Percentiles rank a stretch among this genome's conserved stretches.
Evolutionary conservation across 2,113 vertebrate species (phyloP).

Genomic region (Heloderma charlesbogerti): DNA sequence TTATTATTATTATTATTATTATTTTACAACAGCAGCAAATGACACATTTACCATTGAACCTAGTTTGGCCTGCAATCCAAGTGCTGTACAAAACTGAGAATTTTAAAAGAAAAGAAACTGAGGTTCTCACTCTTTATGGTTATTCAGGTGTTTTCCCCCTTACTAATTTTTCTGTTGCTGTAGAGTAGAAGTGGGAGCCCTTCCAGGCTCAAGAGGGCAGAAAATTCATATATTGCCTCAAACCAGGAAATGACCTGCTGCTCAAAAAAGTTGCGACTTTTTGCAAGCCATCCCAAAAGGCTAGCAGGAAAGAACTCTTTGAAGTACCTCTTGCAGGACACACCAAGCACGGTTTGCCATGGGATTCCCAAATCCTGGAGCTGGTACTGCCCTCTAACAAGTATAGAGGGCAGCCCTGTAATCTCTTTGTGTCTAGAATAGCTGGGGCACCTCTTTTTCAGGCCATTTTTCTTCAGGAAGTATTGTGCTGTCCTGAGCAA

Average conservation of each 20-base stretch:
- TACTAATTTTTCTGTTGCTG: background rate
- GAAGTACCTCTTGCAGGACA: background rate
- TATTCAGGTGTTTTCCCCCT: background rate
- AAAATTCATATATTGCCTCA: background rate
- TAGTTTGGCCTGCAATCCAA: background rate
- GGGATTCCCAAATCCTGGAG: background rate
- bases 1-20: background rate
- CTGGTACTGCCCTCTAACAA: background rate
- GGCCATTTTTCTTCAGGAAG: background rate
- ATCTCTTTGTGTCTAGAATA: background rate
- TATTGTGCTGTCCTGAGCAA: background rate
- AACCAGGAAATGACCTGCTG: background rate
- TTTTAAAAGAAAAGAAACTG: background rate
- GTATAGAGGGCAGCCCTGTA: background rate
- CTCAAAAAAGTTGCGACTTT: background rate
- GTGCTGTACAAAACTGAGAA: background rate
- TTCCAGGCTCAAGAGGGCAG: background rate
- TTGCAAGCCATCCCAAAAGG: background rate
- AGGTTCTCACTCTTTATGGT: background rate
- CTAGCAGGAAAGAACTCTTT: background rate
- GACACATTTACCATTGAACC: background rate
- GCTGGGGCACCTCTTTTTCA: background rate
- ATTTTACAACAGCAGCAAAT: background rate
- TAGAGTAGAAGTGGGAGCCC: background rate
- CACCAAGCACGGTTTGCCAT: background rate